phyloP scores from a whole-genome alignment of 2,113 vertebrate species.

The Chamaea fasciata region DNA sequence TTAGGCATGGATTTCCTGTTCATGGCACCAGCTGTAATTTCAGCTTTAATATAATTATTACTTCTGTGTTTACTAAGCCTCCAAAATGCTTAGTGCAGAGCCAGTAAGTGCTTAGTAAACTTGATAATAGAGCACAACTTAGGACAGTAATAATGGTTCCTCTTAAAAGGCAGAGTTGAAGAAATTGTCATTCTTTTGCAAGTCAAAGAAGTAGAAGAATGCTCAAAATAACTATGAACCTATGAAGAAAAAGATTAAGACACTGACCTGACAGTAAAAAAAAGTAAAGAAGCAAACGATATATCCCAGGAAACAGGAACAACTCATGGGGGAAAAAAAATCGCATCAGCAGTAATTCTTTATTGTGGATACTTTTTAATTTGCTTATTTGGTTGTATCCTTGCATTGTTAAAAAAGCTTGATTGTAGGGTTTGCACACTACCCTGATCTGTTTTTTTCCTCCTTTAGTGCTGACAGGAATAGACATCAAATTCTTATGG shows the following conservation, averaged over 20 bases:
- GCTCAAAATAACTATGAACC: not conserved
- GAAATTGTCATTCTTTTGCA: not conserved
- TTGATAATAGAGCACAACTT: not conserved
- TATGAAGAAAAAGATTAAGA: not conserved
- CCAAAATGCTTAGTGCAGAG: not conserved
- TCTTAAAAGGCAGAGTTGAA: not conserved
- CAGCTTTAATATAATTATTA: not conserved
- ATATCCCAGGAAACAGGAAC: not conserved
- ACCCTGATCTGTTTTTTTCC: accelerated
- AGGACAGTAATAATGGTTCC: not conserved
- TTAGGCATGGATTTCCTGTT: not conserved
- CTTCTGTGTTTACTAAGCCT: not conserved
- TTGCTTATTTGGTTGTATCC: not conserved
- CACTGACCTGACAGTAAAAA: not conserved
- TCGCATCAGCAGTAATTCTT: not conserved
- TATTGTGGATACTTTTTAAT: not conserved
- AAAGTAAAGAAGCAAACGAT: not conserved
- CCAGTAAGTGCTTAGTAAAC: not conserved
- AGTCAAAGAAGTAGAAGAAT: not conserved
- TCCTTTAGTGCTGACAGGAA: not conserved
- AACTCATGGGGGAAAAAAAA: not conserved
- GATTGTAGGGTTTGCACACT: not conserved
- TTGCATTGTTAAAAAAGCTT: not conserved
- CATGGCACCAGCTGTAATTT: not conserved
- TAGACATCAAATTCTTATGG: not conserved